A percentile compares a stretch with the other conserved stretches of the same genome.
These are phyloP conservation scores for Dinocampus coccinellae DNA, from an alignment of 2,888 invertebrate species.

Conservation along the genomic window DNA sequence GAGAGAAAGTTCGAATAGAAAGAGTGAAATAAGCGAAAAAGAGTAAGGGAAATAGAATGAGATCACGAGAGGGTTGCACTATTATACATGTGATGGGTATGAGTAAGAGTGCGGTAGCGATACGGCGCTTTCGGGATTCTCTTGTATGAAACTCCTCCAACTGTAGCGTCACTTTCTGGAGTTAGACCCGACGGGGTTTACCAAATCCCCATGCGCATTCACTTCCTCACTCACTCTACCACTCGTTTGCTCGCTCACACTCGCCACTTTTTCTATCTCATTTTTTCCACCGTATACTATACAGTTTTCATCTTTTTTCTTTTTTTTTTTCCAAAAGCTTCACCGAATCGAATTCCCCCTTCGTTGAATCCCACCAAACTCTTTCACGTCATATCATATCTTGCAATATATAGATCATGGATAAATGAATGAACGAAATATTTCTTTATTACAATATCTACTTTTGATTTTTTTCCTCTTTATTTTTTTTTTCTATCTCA, in stretches of 20 bases:
- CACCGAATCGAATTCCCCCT: constrained; percentile 17
- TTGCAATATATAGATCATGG: neutral
- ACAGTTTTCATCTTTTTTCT: constrained; percentile 7
- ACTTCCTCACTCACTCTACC: neutral
- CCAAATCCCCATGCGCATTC: constrained; percentile 36
- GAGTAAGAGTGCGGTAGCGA: neutral
- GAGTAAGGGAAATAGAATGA: neutral
- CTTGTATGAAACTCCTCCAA: constrained; percentile 24
- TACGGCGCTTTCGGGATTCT: constrained; percentile 27
- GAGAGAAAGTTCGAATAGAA: constrained; percentile 9
- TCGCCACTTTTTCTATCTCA: no score
- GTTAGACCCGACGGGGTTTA: constrained; percentile 32
- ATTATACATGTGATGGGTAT: constrained; percentile 10
- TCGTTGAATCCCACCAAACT: constrained; percentile 25
- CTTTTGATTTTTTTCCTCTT: neutral
- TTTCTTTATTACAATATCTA: neutral
- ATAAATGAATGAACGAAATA: constrained; percentile 6
- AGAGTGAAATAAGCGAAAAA: neutral
- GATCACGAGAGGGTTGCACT: constrained; percentile 18
- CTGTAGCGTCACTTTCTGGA: constrained; percentile 31
- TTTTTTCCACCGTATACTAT: no score
- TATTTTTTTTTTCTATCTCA: no score
- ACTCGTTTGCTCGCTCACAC: neutral
- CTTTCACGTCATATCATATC: constrained; percentile 18
- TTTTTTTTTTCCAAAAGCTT: constrained; percentile 9